Evolutionary conservation across 2,797 vertebrate genomes (phyloP).

Genomic region (Microcaecilia unicolor): DNA sequence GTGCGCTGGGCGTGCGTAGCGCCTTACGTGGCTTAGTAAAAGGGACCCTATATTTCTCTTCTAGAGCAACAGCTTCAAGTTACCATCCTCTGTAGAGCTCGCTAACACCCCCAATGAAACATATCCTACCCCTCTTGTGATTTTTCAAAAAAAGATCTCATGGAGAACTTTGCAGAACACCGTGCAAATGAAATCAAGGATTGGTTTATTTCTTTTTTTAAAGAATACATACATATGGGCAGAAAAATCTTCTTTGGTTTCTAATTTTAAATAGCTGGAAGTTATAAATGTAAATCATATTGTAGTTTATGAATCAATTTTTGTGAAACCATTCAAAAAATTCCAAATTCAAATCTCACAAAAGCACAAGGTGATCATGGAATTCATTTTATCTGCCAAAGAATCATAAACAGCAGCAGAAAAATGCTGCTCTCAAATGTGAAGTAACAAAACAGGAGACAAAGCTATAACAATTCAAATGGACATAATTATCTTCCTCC

Average conservation of each 20-base stretch:
- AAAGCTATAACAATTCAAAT: slow-evolving; percentile 3
- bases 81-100: too few relatives aligned
- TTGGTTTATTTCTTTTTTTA: slow-evolving; percentile 47
- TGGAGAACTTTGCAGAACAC: neutral
- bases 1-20: too few relatives aligned
- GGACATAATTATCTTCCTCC: slow-evolving; percentile 19
- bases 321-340: too few relatives aligned
- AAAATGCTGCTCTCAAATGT: slow-evolving; percentile 14
- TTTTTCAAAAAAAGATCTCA: slow-evolving; percentile 5
- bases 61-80: too few relatives aligned
- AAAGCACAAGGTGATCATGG: slow-evolving; percentile 19
- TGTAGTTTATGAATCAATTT: too few relatives aligned
- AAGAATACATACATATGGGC: slow-evolving; percentile 28
- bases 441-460: slow-evolving; percentile 1
- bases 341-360: neutral
- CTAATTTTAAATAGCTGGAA: slow-evolving; percentile 32
- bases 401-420: slow-evolving; percentile 13
- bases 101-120: too few relatives aligned
- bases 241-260: slow-evolving; percentile 36
- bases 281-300: too few relatives aligned
- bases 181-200: slow-evolving; percentile 41
- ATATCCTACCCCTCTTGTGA: neutral
- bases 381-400: slow-evolving; percentile 20
- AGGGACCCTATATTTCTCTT: too few relatives aligned
- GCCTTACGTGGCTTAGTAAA: too few relatives aligned